Percentiles rank a stretch among this genome's conserved stretches.
phyloP scores from a whole-genome alignment of 2,888 invertebrate genomes.

The Bhutanitis thaidina region DNA sequence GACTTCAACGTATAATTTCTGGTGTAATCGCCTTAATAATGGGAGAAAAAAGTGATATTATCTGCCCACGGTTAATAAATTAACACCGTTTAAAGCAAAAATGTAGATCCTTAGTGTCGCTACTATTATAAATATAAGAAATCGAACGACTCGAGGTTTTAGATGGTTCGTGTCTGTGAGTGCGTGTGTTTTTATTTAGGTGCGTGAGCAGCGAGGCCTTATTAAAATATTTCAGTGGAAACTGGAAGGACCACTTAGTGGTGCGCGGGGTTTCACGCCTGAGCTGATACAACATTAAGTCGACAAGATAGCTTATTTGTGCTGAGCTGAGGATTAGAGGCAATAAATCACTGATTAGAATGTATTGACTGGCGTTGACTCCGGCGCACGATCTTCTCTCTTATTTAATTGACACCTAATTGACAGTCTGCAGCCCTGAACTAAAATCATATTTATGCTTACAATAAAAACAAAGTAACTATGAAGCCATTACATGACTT shows the following conservation, averaged over 20 bases:
- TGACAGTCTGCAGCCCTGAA: background rate
- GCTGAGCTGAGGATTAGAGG: conserved; percentile 77
- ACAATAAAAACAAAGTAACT: conserved; percentile 14
- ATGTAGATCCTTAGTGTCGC: conserved; percentile 78
- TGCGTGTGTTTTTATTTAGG: conserved; percentile 75
- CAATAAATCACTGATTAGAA: conserved; percentile 80
- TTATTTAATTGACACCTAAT: conserved; percentile 41
- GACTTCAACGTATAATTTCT: conserved; percentile 77
- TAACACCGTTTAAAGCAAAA: conserved; percentile 80
- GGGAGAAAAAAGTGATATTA: conserved; percentile 78
- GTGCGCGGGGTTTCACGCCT: conserved; percentile 80
- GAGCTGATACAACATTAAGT: conserved; percentile 78
- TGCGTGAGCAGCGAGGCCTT: conserved; percentile 78
- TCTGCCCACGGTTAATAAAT: conserved; percentile 80
- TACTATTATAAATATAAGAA: conserved; percentile 76
- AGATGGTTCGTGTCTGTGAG: conserved; percentile 56
- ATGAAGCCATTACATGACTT: conserved; percentile 19
- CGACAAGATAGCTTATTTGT: conserved; percentile 81
- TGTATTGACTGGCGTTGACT: conserved; percentile 78
- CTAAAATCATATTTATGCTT: conserved; percentile 12
- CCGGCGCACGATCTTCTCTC: conserved; percentile 56
- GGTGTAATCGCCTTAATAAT: conserved; percentile 79
- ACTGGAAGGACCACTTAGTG: conserved; percentile 80
- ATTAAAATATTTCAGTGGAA: conserved; percentile 80
- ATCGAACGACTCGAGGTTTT: conserved; percentile 53